Evolutionary conservation across 2,113 vertebrate genomes (phyloP).

Genomic region (Phalacrocorax carbo): DNA sequence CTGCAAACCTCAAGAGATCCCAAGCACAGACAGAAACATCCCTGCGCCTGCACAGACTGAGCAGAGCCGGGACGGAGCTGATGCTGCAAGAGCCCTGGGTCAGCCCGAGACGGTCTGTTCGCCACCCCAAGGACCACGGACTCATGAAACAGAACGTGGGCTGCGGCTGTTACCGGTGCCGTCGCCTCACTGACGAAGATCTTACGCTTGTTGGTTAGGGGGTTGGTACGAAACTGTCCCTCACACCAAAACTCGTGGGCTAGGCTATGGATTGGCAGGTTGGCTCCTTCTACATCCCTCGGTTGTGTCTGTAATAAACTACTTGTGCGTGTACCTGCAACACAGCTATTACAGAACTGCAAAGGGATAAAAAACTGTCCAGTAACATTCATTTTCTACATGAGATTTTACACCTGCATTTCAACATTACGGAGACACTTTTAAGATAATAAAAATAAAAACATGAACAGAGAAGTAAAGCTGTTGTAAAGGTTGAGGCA

Average conservation of each 20-base stretch:
- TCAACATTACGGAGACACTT: not conserved
- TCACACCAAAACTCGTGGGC: not conserved
- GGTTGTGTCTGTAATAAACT: not conserved
- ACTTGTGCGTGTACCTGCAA: not conserved
- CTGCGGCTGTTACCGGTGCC: not conserved
- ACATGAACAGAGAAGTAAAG: not conserved
- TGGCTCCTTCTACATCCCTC: not conserved
- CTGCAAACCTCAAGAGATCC: not conserved
- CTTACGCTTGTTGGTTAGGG: not conserved
- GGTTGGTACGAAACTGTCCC: not conserved
- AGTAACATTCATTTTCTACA: not conserved
- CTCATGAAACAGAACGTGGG: not conserved
- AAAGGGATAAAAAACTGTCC: too few species aligned
- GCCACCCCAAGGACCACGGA: not conserved
- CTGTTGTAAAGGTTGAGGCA: not conserved
- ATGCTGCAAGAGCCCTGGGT: too few species aligned
- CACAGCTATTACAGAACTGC: not conserved
- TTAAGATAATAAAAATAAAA: not conserved
- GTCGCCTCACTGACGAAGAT: too few species aligned
- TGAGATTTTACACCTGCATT: not conserved
- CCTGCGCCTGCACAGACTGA: not conserved
- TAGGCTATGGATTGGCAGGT: not conserved
- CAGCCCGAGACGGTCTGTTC: accelerated
- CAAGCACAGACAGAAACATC: not conserved
- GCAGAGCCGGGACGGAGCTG: not conserved